phyloP scores from a whole-genome alignment of 2,888 invertebrate species.

The Xestoiulus laeticollis region DNA sequence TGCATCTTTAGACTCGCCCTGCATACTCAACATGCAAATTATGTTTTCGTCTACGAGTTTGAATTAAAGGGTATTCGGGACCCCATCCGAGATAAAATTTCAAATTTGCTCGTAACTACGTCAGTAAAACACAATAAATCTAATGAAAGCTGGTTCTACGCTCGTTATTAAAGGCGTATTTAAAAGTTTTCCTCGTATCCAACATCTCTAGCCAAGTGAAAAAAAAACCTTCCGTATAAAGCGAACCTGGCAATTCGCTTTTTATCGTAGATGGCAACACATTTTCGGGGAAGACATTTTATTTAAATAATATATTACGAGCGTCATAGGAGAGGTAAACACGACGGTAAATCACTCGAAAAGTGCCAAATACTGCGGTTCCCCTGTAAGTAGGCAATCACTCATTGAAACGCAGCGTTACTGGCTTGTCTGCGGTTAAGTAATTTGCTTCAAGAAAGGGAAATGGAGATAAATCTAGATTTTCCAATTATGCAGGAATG shows the following conservation, averaged over 20 bases:
- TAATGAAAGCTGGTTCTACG: neutral
- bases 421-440: constrained; percentile 18
- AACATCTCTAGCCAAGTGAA: neutral
- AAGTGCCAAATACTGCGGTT: constrained; percentile 26
- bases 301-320: constrained; percentile 26
- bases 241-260: neutral
- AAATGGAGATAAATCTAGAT: constrained; percentile 19
- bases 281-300: constrained; percentile 26
- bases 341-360: constrained; percentile 17
- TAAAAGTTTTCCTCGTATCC: neutral
- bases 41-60: neutral
- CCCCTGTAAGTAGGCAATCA: constrained; percentile 26
- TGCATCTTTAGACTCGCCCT: too few relatives aligned
- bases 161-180: constrained; percentile 26
- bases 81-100: constrained; percentile 18
- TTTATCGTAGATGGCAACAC: constrained; percentile 18
- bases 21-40: neutral
- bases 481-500: constrained; percentile 26
- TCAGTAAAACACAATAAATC: constrained; percentile 4
- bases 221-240: neutral
- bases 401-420: neutral
- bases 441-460: constrained; percentile 26
- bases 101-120: constrained; percentile 26
- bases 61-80: neutral
- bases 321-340: constrained; percentile 10